Conservation (phyloP, 2,797 vertebrate species). For the Petrocephalus sullivani region DNA sequence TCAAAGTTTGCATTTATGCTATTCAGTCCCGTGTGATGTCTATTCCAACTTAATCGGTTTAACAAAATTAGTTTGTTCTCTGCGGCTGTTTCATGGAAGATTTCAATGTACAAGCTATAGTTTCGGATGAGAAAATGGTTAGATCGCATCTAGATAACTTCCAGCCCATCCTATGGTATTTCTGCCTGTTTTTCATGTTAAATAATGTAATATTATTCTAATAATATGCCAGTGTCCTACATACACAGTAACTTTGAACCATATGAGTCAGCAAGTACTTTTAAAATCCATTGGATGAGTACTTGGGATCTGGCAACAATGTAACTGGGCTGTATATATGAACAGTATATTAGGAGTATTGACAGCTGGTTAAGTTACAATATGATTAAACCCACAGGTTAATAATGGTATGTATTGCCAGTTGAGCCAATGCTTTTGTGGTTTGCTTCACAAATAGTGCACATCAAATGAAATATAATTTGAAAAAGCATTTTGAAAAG, state of each 20-base stretch:
- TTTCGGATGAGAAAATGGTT: background rate
- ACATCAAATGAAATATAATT: background rate
- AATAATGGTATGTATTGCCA: background rate
- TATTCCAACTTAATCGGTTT: background rate
- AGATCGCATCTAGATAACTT: background rate
- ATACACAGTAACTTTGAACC: background rate
- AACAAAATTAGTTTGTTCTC: background rate
- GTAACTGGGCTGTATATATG: background rate
- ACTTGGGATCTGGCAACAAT: background rate
- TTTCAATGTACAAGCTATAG: background rate
- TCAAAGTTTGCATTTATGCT: constrained; percentile 41
- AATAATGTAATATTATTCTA: background rate
- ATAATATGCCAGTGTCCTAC: background rate
- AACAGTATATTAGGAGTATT: background rate
- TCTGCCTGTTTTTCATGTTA: background rate
- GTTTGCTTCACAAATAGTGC: background rate
- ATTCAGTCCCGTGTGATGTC: background rate
- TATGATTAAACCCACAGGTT: background rate
- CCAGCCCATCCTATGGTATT: background rate
- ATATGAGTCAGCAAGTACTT: background rate
- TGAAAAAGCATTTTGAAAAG: background rate
- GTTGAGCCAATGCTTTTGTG: background rate
- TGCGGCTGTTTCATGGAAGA: background rate
- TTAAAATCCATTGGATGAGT: background rate
- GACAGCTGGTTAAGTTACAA: background rate